Base-by-base conservation (phyloP, 1,140 invertebrate species). In the Tyrophagus putrescentiae region DNA sequence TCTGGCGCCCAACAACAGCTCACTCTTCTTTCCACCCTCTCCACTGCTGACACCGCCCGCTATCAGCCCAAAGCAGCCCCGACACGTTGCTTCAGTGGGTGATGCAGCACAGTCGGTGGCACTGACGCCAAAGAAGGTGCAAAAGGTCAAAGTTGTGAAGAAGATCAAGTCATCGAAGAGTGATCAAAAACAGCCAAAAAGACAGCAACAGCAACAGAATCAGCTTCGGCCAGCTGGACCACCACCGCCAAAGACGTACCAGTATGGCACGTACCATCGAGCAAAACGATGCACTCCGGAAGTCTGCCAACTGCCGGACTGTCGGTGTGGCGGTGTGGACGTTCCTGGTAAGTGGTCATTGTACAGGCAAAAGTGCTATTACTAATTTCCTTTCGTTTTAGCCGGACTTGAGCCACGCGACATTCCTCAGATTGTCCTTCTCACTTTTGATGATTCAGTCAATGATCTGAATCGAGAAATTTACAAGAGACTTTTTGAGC, bases 401-500 rank as follows among this genome's bases (percentile, higher is more conserved):
- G 57, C 41, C 2, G 70, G 69, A 23, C 73, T 90, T 63, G 74
- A 80, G 52, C 78, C 83, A 66, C 84, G 86, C 72, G 81, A 84
- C 68, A 81, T 87, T 65, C 89, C 90, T 60, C 90, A 93, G 76
- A 84, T 93, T 63, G 87, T 94, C 54, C 76, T 93, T 29, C 77
- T 93, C 67, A 93, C 89, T 52, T 94, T 92, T 72, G 89, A 93
- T 71, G 89, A 93, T 76, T 90, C 87, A 1, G 87, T 93, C 45
- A 93, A 94, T 72, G 88, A 93, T 72, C 76, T 93, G 59, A 93
- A 93, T 77, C 90, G 89, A 73, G 85, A 83, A 67, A 77, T 92
- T 34, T 94, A 93, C 71, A 72, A 78, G 60, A 86, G 89, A 70
- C 73, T 93, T 11, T 93, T 93, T 72, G 84, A 91, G 71, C 86